Conservation (phyloP, 35 echinoderm and acorn worm species). For the Patiria miniata region DNA sequence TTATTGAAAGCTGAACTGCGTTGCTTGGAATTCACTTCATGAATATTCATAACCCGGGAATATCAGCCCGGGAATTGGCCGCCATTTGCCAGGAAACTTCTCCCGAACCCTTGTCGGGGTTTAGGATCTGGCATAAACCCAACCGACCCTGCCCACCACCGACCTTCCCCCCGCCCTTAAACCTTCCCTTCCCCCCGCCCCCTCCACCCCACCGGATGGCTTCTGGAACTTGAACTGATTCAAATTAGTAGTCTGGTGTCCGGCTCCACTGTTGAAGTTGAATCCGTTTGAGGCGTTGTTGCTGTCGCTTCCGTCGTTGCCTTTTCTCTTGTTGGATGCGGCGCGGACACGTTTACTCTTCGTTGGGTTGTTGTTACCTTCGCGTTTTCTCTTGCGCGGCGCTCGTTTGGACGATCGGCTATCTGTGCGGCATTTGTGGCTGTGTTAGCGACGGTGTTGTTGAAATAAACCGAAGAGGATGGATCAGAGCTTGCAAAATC, state of each 20-base stretch:
- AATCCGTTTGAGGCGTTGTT: background rate
- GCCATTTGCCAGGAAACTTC: slow-evolving; percentile 36
- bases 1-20: no score
- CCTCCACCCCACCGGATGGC: background rate
- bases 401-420: background rate
- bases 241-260: background rate
- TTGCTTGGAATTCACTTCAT: no score
- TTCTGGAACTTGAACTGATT: slow-evolving; percentile 16
- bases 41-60: no score
- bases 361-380: background rate
- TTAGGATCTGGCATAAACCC: slow-evolving; percentile 73
- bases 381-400: background rate
- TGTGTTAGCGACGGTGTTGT: slow-evolving; percentile 2
- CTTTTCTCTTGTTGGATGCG: slow-evolving; percentile 10
- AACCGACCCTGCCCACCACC: slow-evolving; percentile 25
- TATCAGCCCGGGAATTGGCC: slow-evolving; percentile 56
- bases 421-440: background rate
- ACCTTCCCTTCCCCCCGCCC: background rate
- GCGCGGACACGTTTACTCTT: slow-evolving; percentile 46
- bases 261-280: background rate
- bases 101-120: slow-evolving; percentile 2
- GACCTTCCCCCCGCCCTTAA: slow-evolving; percentile 17
- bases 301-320: background rate
- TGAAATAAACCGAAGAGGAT: background rate
- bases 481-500: background rate